Evolutionary conservation across 2,797 vertebrate genomes (phyloP), one percentile per base, ranked within the genome.

Genomic region (Taeniopygia guttata): DNA sequence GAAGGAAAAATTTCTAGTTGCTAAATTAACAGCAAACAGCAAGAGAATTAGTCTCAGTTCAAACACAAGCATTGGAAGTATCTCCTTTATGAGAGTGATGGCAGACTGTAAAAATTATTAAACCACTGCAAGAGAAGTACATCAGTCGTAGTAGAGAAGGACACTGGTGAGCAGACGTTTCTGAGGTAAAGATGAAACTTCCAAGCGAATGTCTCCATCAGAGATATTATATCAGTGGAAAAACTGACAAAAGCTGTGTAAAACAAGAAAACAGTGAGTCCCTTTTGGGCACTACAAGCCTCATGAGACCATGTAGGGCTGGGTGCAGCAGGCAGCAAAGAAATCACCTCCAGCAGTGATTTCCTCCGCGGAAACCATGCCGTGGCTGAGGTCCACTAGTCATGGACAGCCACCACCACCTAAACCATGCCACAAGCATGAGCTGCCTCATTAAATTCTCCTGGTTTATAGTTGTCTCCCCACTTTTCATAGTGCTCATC

Each of bases 1-100:
- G 86, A 96, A 94, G 42, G 70, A 95, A 94, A 90, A 90, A 55
- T 38, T 95, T 83, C 78, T 84, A 83, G 77, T 69, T 2, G 0
- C 82, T 91, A 84, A 90, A 95, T 91, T 94, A 96, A 93, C 79
- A 86, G 92, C 87, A 83, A 90, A 80, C 49, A 94, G 92, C 73
- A 86, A 93, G 76, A 84, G 74, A 87, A 90, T 88, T 91, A 93
- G 63, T 73, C 76, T 94, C 79, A 60, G 87, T 58, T 91, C 74
- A 92, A 94, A 93, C 0, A 0, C 64, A 88, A 91, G 67, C 60
- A 89, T 74, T 0, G 1, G 87, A 92, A 52, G 79, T 88, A 81
- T 49, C 78, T 87, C 70, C 89, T 94, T 84, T 32, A 70, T 17
- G 70, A 94, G 94, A 93, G 79, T 54, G 77, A 95, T 70, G 55